Evolutionary conservation across 2,797 vertebrate genomes (phyloP).

Genomic region (Acestrorhynchus altus): DNA sequence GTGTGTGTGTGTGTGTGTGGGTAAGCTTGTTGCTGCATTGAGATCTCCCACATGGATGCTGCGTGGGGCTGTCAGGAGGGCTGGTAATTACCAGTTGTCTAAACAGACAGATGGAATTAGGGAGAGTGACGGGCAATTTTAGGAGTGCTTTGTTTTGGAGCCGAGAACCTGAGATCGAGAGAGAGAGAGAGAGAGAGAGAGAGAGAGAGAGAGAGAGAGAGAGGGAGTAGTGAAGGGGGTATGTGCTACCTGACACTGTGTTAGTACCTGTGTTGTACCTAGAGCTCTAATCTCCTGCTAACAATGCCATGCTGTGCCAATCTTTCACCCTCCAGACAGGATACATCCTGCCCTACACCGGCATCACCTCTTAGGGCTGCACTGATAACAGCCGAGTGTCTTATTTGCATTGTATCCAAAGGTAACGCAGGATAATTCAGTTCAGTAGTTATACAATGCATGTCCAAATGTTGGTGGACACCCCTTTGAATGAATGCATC

Average conservation of each 20-base stretch:
- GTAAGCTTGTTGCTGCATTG: constrained; percentile 30
- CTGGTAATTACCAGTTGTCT: constrained; percentile 81
- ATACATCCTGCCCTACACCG: constrained; percentile 45
- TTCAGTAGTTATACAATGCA: too few relatives aligned
- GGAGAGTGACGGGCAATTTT: constrained; percentile 78
- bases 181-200: constrained; percentile 28
- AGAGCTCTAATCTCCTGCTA: constrained; percentile 67
- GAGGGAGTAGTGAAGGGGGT: constrained; percentile 16
- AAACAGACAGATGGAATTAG: constrained; percentile 83
- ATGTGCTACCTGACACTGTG: constrained; percentile 73
- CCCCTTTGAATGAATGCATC: too few relatives aligned
- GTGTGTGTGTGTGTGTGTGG: constrained; percentile 7
- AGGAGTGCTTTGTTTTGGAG: constrained; percentile 65
- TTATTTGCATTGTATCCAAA: too few relatives aligned
- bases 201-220: constrained; percentile 45
- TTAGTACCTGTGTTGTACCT: constrained; percentile 58
- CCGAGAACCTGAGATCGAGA: constrained; percentile 19
- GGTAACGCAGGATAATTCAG: too few relatives aligned
- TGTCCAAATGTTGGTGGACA: too few relatives aligned
- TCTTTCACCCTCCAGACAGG: constrained; percentile 52
- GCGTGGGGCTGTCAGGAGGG: constrained; percentile 71
- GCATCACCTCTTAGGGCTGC: constrained; percentile 39
- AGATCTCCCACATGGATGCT: constrained; percentile 70
- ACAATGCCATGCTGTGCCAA: constrained; percentile 45
- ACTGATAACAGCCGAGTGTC: too few relatives aligned